Evolutionary conservation across 2,888 invertebrate species (phyloP).

Genomic region (Dicycla oo): DNA sequence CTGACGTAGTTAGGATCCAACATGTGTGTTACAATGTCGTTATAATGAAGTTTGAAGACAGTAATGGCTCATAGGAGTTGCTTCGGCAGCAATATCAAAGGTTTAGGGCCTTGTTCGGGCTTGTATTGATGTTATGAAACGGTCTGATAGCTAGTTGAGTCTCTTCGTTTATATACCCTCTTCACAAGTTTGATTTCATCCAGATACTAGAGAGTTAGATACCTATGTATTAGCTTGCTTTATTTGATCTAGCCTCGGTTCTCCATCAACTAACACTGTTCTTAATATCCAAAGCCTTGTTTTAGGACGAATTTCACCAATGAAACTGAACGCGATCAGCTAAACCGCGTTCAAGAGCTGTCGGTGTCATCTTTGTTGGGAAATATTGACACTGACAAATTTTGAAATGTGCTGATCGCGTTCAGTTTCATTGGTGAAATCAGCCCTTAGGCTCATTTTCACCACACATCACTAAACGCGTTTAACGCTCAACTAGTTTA

Average conservation of each 20-base stretch:
- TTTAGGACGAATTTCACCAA: too few species aligned
- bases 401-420: too few species aligned
- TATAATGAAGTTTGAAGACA: constrained; percentile 75
- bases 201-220: background rate
- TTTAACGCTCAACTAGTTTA: too few species aligned
- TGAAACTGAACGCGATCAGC: too few species aligned
- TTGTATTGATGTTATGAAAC: constrained; percentile 30
- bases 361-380: too few species aligned
- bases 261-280: background rate
- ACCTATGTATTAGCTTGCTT: background rate
- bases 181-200: constrained; percentile 7
- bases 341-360: too few species aligned
- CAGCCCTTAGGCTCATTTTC: too few species aligned
- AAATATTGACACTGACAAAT: too few species aligned
- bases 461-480: too few species aligned
- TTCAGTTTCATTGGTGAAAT: too few species aligned
- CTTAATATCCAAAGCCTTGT: background rate
- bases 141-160: constrained; percentile 15
- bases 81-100: constrained; percentile 56
- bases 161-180: constrained; percentile 6
- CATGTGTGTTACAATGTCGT: constrained; percentile 73
- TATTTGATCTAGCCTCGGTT: background rate
- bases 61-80: constrained; percentile 48
- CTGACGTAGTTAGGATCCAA: constrained; percentile 79
- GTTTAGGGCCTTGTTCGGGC: constrained; percentile 38